Evolutionary conservation across 2,797 vertebrate genomes (phyloP).

Genomic region (Podargus strigoides): DNA sequence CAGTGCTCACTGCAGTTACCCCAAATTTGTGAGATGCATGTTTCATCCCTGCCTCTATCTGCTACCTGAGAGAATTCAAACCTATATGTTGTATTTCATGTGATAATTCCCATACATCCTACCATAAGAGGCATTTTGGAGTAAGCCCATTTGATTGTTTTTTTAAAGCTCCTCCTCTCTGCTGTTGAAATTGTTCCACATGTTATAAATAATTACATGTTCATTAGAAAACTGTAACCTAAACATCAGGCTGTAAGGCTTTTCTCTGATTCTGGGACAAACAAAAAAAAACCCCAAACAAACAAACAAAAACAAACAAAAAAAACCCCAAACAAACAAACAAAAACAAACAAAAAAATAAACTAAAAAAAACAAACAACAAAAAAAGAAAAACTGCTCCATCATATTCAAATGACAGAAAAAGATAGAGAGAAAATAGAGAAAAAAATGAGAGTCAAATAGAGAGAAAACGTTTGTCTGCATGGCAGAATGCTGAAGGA

Average conservation of each 20-base stretch:
- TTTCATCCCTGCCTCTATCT: background rate
- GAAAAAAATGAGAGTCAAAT: no score
- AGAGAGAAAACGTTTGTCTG: background rate
- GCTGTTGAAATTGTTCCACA: background rate
- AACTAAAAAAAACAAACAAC: no score
- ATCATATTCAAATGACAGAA: no score
- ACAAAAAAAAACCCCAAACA: no score
- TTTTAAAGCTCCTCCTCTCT: background rate
- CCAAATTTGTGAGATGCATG: background rate
- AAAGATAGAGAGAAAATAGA: no score
- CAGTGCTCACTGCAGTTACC: background rate
- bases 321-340: no score
- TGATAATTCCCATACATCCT: background rate
- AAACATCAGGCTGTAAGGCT: background rate
- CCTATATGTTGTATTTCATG: background rate
- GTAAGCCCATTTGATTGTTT: background rate
- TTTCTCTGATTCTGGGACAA: background rate
- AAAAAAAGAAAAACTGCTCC: background rate
- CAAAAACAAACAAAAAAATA: no score
- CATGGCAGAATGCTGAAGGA: background rate
- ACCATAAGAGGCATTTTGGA: background rate
- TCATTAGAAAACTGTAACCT: background rate
- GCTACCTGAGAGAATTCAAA: background rate
- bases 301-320: no score
- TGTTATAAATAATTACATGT: background rate